Percentiles rank a stretch among this genome's conserved stretches.
Conservation (phyloP, 2,113 vertebrate species). For the Myrmophylax atrothorax region DNA sequence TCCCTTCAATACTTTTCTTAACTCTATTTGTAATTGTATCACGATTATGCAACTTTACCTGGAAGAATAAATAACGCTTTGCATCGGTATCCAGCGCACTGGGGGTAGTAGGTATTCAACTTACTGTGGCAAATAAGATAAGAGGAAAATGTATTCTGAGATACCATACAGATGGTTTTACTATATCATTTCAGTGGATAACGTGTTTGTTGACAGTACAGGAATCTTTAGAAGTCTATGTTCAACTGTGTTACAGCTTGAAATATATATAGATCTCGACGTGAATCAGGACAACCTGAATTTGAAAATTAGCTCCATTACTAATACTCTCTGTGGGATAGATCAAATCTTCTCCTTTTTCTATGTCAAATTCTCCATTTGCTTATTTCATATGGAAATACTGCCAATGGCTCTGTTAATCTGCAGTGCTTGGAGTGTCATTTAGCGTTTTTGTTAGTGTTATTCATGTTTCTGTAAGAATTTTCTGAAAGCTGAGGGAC, state of each 20-base stretch:
- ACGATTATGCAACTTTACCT: not conserved
- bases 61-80: not conserved
- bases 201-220: not conserved
- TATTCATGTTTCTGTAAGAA: not conserved
- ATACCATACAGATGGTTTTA: not conserved
- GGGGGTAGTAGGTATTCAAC: not conserved
- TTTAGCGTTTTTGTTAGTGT: not conserved
- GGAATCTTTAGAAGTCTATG: not conserved
- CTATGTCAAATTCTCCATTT: not conserved
- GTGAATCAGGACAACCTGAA: not conserved
- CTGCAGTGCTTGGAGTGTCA: not conserved
- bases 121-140: conserved; percentile 19
- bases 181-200: not conserved
- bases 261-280: not conserved
- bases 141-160: conserved; percentile 16
- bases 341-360: not conserved
- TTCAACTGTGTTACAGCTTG: not conserved
- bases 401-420: not conserved
- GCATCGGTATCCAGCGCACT: not conserved
- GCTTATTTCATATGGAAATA: not conserved
- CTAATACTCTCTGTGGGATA: not conserved
- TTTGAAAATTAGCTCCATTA: not conserved
- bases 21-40: not conserved
- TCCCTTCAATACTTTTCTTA: not conserved
- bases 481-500: not conserved